Base-by-base conservation (phyloP, 2,797 vertebrate species). In the Onychomys arenicola region DNA sequence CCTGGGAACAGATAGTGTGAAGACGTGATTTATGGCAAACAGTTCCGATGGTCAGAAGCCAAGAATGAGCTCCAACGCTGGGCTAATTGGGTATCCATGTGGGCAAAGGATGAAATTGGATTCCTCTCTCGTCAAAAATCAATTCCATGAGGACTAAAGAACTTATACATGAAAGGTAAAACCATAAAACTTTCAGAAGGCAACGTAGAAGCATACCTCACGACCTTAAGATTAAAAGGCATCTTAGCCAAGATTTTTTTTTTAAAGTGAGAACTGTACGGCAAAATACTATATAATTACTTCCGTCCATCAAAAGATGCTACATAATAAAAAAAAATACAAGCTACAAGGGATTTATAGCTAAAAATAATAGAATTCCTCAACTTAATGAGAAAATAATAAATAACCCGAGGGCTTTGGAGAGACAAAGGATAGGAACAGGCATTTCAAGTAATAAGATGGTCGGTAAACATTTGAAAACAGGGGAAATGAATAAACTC, bases 81-180 rank as follows among this genome's bases (percentile, higher is more conserved):
- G 78, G 59, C 40, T 97, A 95, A 97, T 88, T 96, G 93, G 76
- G 80, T 94, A 87, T 88, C 97, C 91, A 61, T 94, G 95, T 96
- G 93, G 94, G 86, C 40, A 97, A 96, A 96, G 95, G 46, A 85
- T 88, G 82, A 96, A 97, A 97, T 82, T 96, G 97, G 94, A 98
- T 97, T 96, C 80, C 93, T 95, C 43, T 63, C 86, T 90, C 83
- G 69, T 95, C 96, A 96, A 97, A 97, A 97, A 97, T 96, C 94
- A 97, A 94, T 97, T 96, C 93, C 95, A 91, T 84, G 59, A 95
- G 55, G 40, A 95, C 87, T 95, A 97, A 97, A 97, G 93, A 96
- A n/a, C 91, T 93, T 95, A 96, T 96, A 93, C 77, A 65, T 93
- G 95, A 96, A 96, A 96, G 82, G 12, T 91, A 95, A 95, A 96